These are phyloP conservation scores for Cataglyphis altisquamis DNA, from an alignment of 2,888 invertebrate species.

Conservation along the genomic window DNA sequence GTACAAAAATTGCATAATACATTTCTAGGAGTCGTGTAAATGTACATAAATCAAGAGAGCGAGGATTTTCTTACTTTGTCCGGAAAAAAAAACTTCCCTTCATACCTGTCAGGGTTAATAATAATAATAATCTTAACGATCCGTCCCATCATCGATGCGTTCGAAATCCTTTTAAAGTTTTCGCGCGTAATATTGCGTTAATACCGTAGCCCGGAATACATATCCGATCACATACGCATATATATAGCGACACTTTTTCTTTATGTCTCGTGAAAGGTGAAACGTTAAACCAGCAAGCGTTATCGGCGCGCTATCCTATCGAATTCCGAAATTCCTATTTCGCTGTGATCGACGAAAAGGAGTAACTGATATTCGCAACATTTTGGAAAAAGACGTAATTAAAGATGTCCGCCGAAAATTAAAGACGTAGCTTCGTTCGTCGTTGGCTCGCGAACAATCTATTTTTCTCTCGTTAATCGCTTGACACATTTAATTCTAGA, in stretches of 20 bases:
- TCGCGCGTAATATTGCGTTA: conserved; percentile 48
- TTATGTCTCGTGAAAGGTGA: conserved; percentile 31
- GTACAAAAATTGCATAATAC: background rate
- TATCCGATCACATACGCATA: conserved; percentile 1
- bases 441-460: conserved; percentile 32
- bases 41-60: background rate
- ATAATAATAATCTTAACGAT: conserved; percentile 47
- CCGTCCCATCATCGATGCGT: conserved; percentile 25
- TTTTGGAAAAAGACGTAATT: conserved; percentile 19
- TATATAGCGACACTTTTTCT: background rate
- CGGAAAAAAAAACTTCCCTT: background rate
- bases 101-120: conserved; percentile 24
- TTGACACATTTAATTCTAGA: conserved; percentile 19
- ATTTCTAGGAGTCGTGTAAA: background rate
- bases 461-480: conserved; percentile 8
- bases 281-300: conserved; percentile 20
- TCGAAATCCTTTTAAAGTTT: conserved; percentile 42
- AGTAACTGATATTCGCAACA: conserved; percentile 18
- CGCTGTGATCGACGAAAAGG: background rate
- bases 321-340: conserved; percentile 27
- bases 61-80: background rate
- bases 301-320: background rate
- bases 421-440: background rate
- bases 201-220: background rate
- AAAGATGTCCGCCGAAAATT: conserved; percentile 17